Conservation (phyloP, 2,113 vertebrate species). For the Junco hyemalis region DNA sequence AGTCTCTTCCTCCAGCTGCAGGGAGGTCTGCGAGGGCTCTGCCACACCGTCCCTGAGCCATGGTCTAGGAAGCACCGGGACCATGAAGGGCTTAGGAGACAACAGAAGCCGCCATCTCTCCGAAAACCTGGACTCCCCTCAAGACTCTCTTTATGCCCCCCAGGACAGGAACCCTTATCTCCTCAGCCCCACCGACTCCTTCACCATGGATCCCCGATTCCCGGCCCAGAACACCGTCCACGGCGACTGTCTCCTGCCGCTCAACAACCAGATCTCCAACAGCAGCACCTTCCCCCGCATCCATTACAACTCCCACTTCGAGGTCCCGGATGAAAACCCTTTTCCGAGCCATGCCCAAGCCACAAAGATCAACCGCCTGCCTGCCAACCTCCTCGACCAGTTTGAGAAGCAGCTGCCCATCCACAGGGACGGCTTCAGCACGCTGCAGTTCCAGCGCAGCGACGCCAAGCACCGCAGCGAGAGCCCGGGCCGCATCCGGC, state of each 20-base stretch:
- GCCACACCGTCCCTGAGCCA: constrained; percentile 23
- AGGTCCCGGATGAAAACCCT: constrained; percentile 90
- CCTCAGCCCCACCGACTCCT: constrained; percentile 90
- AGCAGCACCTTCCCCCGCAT: constrained; percentile 97
- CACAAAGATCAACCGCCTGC: constrained; percentile 88
- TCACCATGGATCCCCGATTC: constrained; percentile 86
- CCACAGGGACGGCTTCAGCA: constrained; percentile 94
- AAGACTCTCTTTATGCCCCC: constrained; percentile 84
- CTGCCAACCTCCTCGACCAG: constrained; percentile 92
- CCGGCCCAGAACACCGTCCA: constrained; percentile 79
- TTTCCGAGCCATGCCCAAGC: constrained; percentile 87
- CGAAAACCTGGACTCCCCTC: constrained; percentile 87
- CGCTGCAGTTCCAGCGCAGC: constrained; percentile 91
- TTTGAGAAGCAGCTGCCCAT: constrained; percentile 95
- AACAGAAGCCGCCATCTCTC: constrained; percentile 91
- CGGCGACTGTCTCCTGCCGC: constrained; percentile 87
- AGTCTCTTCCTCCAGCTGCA: constrained; percentile 26
- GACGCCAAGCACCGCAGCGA: constrained; percentile 91
- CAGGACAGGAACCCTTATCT: constrained; percentile 90
- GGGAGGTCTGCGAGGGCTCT: constrained; percentile 14
- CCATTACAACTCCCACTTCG: constrained; percentile 96
- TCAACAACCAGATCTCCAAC: constrained; percentile 94
- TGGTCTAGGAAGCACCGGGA: constrained; percentile 73
- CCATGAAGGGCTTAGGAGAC: constrained; percentile 96
- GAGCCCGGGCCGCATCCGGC: constrained; percentile 95